phyloP scores from a whole-genome alignment of 1,140 invertebrate species.

The Saxidomus purpurata region DNA sequence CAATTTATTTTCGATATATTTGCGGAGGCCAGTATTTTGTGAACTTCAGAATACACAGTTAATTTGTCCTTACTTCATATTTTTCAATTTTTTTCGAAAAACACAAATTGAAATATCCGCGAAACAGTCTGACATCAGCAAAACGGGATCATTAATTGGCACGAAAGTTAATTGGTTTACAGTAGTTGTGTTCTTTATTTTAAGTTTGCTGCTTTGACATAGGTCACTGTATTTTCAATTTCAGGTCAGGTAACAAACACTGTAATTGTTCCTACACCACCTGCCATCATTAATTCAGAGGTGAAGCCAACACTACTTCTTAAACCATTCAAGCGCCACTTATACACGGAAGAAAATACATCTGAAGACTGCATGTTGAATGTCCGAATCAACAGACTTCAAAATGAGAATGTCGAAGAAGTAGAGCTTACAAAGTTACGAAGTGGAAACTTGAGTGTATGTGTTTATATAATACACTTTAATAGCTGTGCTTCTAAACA shows the following conservation, averaged over 20 bases:
- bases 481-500: no score
- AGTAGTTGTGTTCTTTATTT: no score
- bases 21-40: no score
- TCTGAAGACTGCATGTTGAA: conserved; percentile 77
- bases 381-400: conserved; percentile 18
- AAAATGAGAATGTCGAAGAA: conserved; percentile 3
- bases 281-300: conserved; percentile 84
- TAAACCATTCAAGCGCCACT: conserved; percentile 82
- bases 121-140: no score
- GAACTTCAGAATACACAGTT: no score
- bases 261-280: conserved; percentile 88
- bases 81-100: no score
- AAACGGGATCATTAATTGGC: no score
- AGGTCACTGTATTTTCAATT: conserved; percentile 83
- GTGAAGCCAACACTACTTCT: conserved; percentile 84
- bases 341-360: conserved; percentile 76
- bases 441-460: background rate
- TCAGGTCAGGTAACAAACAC: conserved; percentile 91
- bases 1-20: no score
- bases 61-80: no score
- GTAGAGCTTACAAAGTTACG: background rate
- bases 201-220: no score
- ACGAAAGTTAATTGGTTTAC: no score
- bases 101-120: no score
- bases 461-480: background rate